Percentiles rank a stretch among this genome's conserved stretches.
These are phyloP conservation scores for Bombus affinis DNA, from an alignment of 1,140 invertebrate species.

Conservation along the genomic window DNA sequence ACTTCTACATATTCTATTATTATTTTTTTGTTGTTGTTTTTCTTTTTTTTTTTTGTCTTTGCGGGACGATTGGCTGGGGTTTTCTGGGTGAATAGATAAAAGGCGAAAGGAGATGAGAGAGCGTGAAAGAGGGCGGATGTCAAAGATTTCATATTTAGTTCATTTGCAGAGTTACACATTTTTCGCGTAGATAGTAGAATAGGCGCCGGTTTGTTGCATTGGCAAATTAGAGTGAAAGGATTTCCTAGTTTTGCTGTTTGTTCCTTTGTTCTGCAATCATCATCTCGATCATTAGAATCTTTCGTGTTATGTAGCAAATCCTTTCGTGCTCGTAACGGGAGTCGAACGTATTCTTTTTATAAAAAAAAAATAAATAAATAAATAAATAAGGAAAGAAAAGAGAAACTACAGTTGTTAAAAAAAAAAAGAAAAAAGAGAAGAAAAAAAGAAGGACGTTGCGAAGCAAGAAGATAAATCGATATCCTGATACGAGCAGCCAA, in stretches of 20 bases:
- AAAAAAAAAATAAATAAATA: neutral
- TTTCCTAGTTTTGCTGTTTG: conserved; percentile 38
- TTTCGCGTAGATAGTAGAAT: conserved; percentile 62
- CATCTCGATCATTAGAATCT: conserved; percentile 18
- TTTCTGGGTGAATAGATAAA: conserved; percentile 58
- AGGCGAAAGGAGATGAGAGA: conserved; percentile 20
- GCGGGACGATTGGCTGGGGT: conserved; percentile 42
- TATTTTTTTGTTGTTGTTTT: conserved; percentile 46
- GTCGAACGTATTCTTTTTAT: neutral
- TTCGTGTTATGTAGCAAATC: conserved; percentile 22
- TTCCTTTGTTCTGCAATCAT: conserved; percentile 10
- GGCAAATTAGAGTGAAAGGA: conserved; percentile 50
- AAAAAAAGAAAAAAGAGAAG: neutral
- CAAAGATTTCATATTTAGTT: conserved; percentile 60
- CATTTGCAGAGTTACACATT: conserved; percentile 60
- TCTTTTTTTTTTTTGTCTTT: conserved; percentile 44
- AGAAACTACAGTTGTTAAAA: neutral
- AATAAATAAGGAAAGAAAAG: neutral
- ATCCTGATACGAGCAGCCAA: conserved; percentile 40
- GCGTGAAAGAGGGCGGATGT: conserved; percentile 24
- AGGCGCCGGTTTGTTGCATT: conserved; percentile 57
- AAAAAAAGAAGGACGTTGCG: neutral
- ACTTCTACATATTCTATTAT: conserved; percentile 52
- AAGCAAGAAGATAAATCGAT: neutral
- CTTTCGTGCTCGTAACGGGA: conserved; percentile 44